These are phyloP conservation scores for Idaea aversata DNA, from an alignment of 2,888 invertebrate species.

Conservation along the genomic window DNA sequence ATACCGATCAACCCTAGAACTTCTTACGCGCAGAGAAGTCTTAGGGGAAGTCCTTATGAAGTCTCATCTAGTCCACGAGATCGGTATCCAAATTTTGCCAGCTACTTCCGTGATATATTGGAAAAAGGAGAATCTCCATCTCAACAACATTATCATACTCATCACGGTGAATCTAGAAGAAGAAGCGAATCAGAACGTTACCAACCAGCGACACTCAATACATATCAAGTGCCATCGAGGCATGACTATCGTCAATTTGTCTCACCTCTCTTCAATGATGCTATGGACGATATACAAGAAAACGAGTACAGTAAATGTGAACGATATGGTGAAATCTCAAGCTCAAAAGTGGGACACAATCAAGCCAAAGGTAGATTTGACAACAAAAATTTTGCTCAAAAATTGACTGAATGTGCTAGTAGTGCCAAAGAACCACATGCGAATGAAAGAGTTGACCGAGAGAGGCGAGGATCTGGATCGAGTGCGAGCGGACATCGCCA, in stretches of 20 bases:
- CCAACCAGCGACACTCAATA: slow-evolving; percentile 45
- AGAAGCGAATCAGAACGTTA: slow-evolving; percentile 59
- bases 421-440: slow-evolving; percentile 39
- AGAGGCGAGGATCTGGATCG: slow-evolving; percentile 56
- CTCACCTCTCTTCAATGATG: slow-evolving; percentile 67
- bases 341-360: slow-evolving; percentile 53
- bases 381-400: slow-evolving; percentile 70
- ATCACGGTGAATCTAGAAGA: slow-evolving; percentile 51
- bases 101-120: slow-evolving; percentile 68
- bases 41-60: slow-evolving; percentile 57
- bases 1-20: slow-evolving; percentile 58
- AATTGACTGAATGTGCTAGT: slow-evolving; percentile 55
- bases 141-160: slow-evolving; percentile 49
- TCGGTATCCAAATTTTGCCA: slow-evolving; percentile 68
- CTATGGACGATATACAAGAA: slow-evolving; percentile 75
- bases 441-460: slow-evolving; percentile 55
- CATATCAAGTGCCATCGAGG: slow-evolving; percentile 50
- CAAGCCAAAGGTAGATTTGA: slow-evolving; percentile 56
- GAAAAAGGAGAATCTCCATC: slow-evolving; percentile 46
- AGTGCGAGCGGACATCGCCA: slow-evolving; percentile 61
- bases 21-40: slow-evolving; percentile 50
- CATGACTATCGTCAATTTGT: slow-evolving; percentile 70
- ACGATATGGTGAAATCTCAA: slow-evolving; percentile 72
- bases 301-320: slow-evolving; percentile 74
- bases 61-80: slow-evolving; percentile 69